phyloP scores from a whole-genome alignment of 2,113 vertebrate species.

The Sprattus sprattus region DNA sequence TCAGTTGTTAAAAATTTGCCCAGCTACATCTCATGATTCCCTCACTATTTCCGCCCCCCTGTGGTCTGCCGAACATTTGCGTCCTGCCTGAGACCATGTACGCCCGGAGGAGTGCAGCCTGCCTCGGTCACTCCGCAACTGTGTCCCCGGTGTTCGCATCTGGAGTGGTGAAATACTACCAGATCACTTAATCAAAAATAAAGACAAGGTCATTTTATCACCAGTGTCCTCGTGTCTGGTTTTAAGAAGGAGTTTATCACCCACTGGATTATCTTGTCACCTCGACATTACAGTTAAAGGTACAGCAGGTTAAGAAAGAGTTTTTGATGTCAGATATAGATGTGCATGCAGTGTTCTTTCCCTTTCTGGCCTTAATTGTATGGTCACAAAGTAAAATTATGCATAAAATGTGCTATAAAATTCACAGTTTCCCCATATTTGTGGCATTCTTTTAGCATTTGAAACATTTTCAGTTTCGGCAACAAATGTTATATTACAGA shows the following conservation, averaged over 20 bases:
- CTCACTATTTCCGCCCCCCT: slow-evolving; percentile 71
- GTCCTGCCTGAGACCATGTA: neutral
- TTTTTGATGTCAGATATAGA: neutral
- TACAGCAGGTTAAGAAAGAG: neutral
- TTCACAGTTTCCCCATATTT: too few species aligned
- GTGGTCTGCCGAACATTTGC: slow-evolving; percentile 57
- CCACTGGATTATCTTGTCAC: too few species aligned
- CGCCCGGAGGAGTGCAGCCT: neutral
- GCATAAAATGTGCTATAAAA: neutral
- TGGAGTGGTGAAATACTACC: neutral
- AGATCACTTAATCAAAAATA: neutral
- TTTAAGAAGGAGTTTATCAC: too few species aligned
- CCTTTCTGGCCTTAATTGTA: neutral
- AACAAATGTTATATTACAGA: neutral
- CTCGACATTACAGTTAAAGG: neutral
- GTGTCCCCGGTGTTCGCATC: neutral
- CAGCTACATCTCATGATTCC: slow-evolving; percentile 33
- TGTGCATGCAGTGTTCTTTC: neutral
- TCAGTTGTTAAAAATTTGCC: neutral
- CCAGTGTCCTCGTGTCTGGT: neutral
- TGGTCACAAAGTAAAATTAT: neutral
- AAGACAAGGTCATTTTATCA: neutral
- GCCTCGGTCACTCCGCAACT: neutral
- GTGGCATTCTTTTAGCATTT: too few species aligned
- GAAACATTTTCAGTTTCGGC: too few species aligned